Conservation (phyloP, 2,888 invertebrate genomes). For the Nysson spinosus region DNA sequence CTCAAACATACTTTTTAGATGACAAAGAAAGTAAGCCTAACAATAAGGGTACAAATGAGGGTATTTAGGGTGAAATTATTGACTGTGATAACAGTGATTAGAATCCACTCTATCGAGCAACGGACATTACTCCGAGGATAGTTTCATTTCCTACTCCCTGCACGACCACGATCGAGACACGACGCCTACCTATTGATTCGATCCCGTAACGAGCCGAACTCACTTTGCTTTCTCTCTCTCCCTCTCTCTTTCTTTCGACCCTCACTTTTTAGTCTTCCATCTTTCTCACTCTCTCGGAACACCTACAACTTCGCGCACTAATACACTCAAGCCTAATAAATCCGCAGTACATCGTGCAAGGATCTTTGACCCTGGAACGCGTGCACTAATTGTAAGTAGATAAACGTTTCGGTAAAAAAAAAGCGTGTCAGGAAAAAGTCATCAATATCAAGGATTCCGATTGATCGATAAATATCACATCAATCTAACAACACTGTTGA, state of each 20-base stretch:
- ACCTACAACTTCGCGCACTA: constrained; percentile 8
- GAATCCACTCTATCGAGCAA: no score
- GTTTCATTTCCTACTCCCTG: constrained; percentile 56
- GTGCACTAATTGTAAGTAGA: background rate
- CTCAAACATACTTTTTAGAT: no score
- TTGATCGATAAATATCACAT: constrained; percentile 13
- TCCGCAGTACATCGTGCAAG: background rate
- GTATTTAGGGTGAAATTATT: no score
- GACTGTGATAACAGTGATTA: no score
- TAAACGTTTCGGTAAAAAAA: background rate
- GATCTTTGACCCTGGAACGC: constrained; percentile 34
- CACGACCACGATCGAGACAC: constrained; percentile 56
- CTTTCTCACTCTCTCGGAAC: background rate
- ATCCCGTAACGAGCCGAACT: constrained; percentile 45
- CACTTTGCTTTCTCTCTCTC: constrained; percentile 1
- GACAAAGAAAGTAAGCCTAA: no score
- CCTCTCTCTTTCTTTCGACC: background rate
- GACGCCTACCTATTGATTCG: constrained; percentile 65
- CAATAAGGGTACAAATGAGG: no score
- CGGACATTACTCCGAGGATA: constrained; percentile 38
- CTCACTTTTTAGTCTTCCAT: background rate
- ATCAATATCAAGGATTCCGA: constrained; percentile 38
- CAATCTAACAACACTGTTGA: background rate
- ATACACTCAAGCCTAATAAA: background rate
- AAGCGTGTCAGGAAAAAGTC: constrained; percentile 6